These are phyloP conservation scores for Mesitornis unicolor DNA, from an alignment of 2,113 vertebrate genomes.

Conservation along the genomic window DNA sequence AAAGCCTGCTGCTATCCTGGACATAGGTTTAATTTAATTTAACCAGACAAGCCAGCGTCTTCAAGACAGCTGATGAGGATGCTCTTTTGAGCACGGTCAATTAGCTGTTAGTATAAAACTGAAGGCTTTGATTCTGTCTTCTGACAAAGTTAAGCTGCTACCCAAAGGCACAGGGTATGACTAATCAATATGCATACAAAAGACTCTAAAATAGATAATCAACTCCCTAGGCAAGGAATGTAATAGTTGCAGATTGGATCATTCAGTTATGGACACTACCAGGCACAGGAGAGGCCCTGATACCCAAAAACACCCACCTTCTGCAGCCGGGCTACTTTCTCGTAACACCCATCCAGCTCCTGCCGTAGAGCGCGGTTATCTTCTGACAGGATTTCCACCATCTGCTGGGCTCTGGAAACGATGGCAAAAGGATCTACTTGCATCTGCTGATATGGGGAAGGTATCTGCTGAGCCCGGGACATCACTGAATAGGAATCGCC, in stretches of 20 bases:
- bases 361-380: constrained; percentile 90
- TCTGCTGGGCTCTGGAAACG: constrained; percentile 91
- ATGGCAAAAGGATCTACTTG: constrained; percentile 89
- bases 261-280: not conserved
- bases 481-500: constrained; percentile 80
- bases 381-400: constrained; percentile 91
- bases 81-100: not conserved
- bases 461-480: constrained; percentile 82
- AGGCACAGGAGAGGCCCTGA: not conserved
- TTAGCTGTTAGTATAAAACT: not conserved
- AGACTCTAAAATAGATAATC: not conserved
- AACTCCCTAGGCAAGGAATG: not conserved
- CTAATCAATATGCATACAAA: not conserved
- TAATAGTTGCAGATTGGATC: not conserved
- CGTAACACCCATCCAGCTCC: constrained; percentile 90
- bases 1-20: not conserved
- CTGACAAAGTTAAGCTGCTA: not conserved
- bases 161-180: not conserved
- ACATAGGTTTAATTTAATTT: not conserved
- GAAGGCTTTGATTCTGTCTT: not conserved
- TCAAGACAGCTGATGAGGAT: not conserved
- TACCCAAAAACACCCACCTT: constrained; percentile 78
- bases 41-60: not conserved
- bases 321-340: constrained; percentile 92
- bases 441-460: constrained; percentile 81